A percentile compares a stretch with the other conserved stretches of the same genome.
These are phyloP conservation scores for Hipposideros armiger DNA, from an alignment of 2,113 vertebrate genomes.

Conservation along the genomic window DNA sequence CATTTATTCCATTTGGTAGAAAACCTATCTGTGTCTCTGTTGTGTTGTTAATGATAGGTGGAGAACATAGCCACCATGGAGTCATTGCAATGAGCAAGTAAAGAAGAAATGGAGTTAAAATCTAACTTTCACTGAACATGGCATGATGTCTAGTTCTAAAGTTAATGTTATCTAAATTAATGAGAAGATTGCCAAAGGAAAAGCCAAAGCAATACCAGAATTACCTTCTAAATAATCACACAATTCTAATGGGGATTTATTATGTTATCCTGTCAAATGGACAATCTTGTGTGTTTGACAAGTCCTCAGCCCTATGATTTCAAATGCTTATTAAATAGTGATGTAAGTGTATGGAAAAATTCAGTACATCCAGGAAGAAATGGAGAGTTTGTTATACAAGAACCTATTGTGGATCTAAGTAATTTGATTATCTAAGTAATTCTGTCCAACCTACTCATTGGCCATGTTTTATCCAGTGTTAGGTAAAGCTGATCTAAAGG, in stretches of 20 bases:
- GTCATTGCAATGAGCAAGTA: no score
- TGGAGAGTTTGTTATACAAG: not conserved
- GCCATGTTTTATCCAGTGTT: not conserved
- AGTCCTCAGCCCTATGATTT: not conserved
- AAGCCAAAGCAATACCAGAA: not conserved
- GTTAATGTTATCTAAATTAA: conserved; percentile 14
- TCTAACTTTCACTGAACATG: not conserved
- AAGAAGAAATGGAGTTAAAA: no score
- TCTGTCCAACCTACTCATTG: not conserved
- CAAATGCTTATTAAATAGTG: not conserved
- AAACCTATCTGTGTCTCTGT: no score
- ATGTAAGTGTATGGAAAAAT: not conserved
- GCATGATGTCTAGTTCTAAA: not conserved
- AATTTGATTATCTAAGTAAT: not conserved
- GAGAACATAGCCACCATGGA: no score
- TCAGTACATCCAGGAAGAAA: not conserved
- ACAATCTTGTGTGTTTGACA: not conserved
- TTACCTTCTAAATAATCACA: not conserved
- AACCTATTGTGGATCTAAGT: not conserved
- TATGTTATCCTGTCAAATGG: not conserved
- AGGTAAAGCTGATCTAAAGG: not conserved
- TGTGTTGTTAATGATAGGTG: no score
- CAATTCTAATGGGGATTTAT: not conserved
- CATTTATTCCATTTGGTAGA: no score
- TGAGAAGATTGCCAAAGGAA: not conserved